These are phyloP conservation scores for Epinephelus cyanopodus DNA, from an alignment of 2,113 vertebrate genomes.

Conservation along the genomic window DNA sequence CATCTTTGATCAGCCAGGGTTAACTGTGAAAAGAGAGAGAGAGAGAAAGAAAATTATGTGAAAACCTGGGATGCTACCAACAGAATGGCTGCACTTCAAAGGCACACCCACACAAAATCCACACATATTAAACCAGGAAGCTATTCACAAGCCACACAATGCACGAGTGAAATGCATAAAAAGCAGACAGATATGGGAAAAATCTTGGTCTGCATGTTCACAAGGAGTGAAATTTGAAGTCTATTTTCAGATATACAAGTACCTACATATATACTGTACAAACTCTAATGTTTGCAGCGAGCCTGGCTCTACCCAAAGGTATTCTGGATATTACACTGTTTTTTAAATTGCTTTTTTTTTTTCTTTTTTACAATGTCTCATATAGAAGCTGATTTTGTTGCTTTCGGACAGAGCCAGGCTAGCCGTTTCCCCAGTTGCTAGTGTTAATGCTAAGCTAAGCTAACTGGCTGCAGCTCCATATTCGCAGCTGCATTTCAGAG, in stretches of 20 bases:
- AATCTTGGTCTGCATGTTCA: conserved; percentile 12
- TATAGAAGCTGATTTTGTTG: not conserved
- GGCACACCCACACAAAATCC: conserved; percentile 65
- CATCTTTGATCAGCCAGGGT: conserved; percentile 63
- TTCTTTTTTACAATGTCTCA: not conserved
- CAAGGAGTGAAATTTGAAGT: conserved; percentile 9
- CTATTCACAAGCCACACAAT: conserved; percentile 42
- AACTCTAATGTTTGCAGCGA: not conserved
- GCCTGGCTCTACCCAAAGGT: not conserved
- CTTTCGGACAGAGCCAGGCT: not conserved
- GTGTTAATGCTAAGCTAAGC: not conserved
- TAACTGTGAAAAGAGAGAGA: conserved; percentile 77
- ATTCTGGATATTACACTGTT: not conserved
- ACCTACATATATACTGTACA: not conserved
- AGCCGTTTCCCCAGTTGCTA: too few relatives aligned
- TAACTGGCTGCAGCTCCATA: not conserved
- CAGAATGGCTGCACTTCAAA: conserved; percentile 62
- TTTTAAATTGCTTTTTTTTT: not conserved
- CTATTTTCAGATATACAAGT: not conserved
- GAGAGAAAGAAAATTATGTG: conserved; percentile 41
- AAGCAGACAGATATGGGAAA: conserved; percentile 19
- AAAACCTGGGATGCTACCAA: conserved; percentile 52
- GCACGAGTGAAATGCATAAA: conserved; percentile 27
- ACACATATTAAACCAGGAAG: conserved; percentile 62
- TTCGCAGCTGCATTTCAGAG: too few relatives aligned